Percentiles rank a stretch among this genome's conserved stretches.
phyloP scores from a whole-genome alignment of 2,797 vertebrate species.

The Neostethus bicornis region DNA sequence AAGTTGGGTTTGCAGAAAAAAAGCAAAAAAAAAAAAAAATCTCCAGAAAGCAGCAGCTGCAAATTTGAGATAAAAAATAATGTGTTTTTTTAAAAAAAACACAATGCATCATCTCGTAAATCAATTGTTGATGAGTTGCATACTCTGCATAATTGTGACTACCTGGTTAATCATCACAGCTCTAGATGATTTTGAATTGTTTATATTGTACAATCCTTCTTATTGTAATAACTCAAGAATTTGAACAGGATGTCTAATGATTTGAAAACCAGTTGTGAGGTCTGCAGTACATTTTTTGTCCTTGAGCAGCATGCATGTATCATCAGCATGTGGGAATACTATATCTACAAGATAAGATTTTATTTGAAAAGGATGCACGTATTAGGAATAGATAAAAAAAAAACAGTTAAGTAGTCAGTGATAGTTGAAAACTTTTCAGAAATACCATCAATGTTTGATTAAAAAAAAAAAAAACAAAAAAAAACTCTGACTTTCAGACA shows the following conservation, averaged over 20 bases:
- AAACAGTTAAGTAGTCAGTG: conserved; percentile 2
- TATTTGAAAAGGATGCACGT: neutral
- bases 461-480: no score
- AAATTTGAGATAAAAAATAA: no score
- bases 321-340: neutral
- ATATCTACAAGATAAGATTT: neutral
- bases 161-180: no score
- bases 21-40: no score
- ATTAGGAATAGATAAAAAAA: neutral
- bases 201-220: neutral
- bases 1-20: conserved; percentile 48
- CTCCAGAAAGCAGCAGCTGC: no score
- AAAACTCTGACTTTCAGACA: conserved; percentile 10
- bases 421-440: neutral
- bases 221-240: neutral
- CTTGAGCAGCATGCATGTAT: neutral
- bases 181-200: neutral
- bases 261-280: neutral
- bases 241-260: neutral
- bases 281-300: neutral
- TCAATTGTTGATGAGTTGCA: no score
- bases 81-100: neutral
- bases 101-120: no score
- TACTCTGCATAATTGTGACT: no score
- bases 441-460: neutral